A percentile compares a stretch with the other conserved stretches of the same genome.
phyloP scores from a whole-genome alignment of 37 sponge, comb jelly and placozoan species.

The Bolinopsis microptera region DNA sequence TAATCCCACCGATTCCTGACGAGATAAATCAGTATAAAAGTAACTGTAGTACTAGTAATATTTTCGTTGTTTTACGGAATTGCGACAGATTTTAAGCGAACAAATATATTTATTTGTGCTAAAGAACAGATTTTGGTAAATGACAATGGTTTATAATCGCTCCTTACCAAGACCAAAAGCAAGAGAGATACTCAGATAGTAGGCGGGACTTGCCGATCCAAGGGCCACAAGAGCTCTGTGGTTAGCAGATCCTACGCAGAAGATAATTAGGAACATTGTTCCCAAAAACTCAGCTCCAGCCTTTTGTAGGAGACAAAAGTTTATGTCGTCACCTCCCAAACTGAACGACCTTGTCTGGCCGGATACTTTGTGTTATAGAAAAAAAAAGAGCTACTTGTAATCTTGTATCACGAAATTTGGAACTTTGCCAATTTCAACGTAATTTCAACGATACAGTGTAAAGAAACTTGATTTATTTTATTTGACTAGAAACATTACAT shows the following conservation, averaged over 20 bases:
- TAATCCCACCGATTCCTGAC: constrained; percentile 32
- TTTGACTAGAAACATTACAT: too few relatives aligned
- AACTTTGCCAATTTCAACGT: too few relatives aligned
- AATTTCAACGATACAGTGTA: too few relatives aligned
- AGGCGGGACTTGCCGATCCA: neutral
- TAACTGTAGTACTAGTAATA: too few relatives aligned
- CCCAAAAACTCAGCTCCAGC: constrained; percentile 11
- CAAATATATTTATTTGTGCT: too few relatives aligned
- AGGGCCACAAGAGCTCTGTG: neutral
- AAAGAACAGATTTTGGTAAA: neutral
- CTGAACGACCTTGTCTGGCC: neutral
- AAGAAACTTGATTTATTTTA: too few relatives aligned
- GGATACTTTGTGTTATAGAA: too few relatives aligned
- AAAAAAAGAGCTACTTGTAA: too few relatives aligned
- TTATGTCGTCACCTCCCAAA: neutral
- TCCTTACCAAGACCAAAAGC: constrained; percentile 54
- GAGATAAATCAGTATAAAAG: neutral
- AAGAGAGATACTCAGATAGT: constrained; percentile 11
- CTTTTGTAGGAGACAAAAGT: neutral
- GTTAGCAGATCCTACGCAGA: constrained; percentile 57
- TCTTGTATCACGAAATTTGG: too few relatives aligned
- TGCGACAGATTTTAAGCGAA: too few relatives aligned
- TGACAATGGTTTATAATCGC: neutral
- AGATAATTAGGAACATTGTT: constrained; percentile 10
- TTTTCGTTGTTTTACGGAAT: too few relatives aligned